A percentile compares a stretch with the other conserved stretches of the same genome.
phyloP scores from a whole-genome alignment of 1,140 invertebrate species.

The Physella acuta region DNA sequence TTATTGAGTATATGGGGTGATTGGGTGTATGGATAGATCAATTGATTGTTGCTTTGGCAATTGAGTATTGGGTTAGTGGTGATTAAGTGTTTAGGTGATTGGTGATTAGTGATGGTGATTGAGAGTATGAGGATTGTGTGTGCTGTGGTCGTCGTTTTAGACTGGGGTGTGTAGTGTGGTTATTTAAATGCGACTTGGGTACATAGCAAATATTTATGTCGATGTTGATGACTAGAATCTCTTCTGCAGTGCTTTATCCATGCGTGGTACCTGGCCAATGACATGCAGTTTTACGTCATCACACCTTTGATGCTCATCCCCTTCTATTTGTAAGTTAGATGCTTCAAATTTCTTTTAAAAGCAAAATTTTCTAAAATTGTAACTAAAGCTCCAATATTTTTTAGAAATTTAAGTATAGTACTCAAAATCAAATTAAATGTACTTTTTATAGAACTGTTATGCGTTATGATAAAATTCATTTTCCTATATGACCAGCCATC shows the following conservation, averaged over 20 bases:
- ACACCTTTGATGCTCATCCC: constrained; percentile 66
- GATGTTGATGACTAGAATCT: no score
- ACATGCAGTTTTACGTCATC: constrained; percentile 75
- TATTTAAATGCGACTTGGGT: no score
- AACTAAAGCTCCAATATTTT: background rate
- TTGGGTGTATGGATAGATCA: no score
- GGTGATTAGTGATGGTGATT: no score
- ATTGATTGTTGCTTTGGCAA: no score
- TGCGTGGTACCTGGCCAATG: constrained; percentile 79
- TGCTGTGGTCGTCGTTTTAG: no score
- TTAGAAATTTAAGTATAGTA: background rate
- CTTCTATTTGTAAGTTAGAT: constrained; percentile 43
- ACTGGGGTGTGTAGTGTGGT: no score
- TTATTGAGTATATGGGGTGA: no score
- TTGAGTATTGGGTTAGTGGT: no score
- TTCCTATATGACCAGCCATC: background rate
- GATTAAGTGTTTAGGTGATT: no score
- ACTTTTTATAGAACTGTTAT: background rate
- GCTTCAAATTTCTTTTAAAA: background rate
- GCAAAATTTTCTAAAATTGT: background rate
- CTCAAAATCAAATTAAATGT: background rate
- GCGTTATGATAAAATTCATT: background rate
- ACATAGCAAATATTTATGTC: no score
- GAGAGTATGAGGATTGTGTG: no score
- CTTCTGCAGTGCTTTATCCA: constrained; percentile 76